A percentile compares a stretch with the other conserved stretches of the same genome.
Evolutionary conservation across 2,113 vertebrate genomes (phyloP).

Genomic region (Columba janthina): DNA sequence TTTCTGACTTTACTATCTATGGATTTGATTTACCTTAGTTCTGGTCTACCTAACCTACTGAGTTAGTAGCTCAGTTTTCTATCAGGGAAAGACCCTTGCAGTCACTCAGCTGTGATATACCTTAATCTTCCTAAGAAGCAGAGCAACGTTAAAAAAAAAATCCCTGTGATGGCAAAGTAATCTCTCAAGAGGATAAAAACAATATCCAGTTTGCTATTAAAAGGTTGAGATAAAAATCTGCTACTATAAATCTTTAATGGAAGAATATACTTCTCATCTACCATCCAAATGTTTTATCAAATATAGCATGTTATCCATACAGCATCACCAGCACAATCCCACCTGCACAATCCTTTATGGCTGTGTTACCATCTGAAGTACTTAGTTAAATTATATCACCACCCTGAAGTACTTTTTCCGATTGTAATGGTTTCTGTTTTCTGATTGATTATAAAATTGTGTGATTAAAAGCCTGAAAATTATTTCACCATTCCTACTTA

Average conservation of each 20-base stretch:
- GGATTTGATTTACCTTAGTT: conserved; percentile 31
- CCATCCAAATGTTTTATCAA: neutral
- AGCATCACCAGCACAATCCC: neutral
- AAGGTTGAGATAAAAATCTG: neutral
- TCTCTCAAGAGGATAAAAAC: neutral
- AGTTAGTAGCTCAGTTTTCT: neutral
- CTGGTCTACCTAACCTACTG: neutral
- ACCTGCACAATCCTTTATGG: neutral
- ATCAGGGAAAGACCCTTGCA: neutral
- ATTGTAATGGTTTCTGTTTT: neutral
- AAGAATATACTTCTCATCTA: neutral
- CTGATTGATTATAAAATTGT: conserved; percentile 3
- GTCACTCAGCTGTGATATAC: conserved; percentile 14
- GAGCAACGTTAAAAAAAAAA: conserved; percentile 35
- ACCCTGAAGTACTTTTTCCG: neutral
- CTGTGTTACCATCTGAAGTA: neutral
- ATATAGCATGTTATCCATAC: neutral
- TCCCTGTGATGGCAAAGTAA: neutral
- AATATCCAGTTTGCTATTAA: neutral
- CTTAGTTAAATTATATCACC: neutral
- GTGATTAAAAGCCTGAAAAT: neutral
- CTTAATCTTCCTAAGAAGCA: conserved; percentile 33
- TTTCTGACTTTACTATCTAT: neutral
- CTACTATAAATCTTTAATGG: conserved; percentile 4
- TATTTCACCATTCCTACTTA: neutral